Conservation (phyloP, 2,113 vertebrate genomes). For the Clarias magur region DNA sequence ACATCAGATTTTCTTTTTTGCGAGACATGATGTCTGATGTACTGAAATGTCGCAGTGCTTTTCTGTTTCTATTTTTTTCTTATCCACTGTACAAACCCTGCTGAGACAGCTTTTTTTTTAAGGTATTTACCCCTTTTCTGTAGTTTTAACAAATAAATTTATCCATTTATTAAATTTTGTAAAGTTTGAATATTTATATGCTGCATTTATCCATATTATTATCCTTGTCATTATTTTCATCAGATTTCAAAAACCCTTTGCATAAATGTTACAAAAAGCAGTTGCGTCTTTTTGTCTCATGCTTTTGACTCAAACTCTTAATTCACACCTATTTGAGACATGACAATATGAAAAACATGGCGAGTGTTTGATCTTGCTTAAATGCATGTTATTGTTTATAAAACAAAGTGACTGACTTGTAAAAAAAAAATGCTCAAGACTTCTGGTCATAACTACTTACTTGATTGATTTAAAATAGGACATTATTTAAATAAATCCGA, state of each 20-base stretch:
- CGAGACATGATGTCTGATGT: conserved; percentile 42
- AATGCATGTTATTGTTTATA: not conserved
- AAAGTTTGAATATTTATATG: conserved; percentile 64
- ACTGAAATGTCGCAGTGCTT: conserved; percentile 29
- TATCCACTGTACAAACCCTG: conserved; percentile 52
- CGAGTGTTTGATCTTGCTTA: no score
- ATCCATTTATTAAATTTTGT: conserved; percentile 62
- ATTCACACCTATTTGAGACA: not conserved
- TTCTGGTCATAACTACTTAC: not conserved
- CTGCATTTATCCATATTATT: conserved; percentile 51
- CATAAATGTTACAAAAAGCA: conserved; percentile 54
- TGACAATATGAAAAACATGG: no score
- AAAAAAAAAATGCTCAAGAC: no score
- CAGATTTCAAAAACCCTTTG: conserved; percentile 52
- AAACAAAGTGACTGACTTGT: not conserved
- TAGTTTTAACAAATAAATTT: conserved; percentile 55
- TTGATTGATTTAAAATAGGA: not conserved
- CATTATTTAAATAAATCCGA: not conserved
- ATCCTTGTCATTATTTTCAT: conserved; percentile 47
- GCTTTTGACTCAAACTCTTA: conserved; percentile 14
- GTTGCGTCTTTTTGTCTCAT: conserved; percentile 37
- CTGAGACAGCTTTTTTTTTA: conserved; percentile 48
- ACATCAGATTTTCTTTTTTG: conserved; percentile 26
- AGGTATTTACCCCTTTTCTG: conserved; percentile 52
- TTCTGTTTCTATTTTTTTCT: conserved; percentile 18